A percentile compares a stretch with the other conserved stretches of the same genome.
Conservation (phyloP, 2,888 invertebrate species). For the Dynastes tityus region DNA sequence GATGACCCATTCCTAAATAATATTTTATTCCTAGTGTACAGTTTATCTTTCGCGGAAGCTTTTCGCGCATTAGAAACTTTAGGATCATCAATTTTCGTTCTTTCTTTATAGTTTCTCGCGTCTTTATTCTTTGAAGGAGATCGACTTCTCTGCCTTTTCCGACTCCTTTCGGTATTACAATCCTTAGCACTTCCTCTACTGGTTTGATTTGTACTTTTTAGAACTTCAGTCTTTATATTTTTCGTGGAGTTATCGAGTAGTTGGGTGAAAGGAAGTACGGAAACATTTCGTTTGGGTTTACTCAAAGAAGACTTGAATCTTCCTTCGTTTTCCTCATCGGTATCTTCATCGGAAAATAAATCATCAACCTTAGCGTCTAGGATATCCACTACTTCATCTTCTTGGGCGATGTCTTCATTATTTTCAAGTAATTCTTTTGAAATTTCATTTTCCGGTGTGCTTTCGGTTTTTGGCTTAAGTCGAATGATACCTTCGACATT, state of each 20-base stretch:
- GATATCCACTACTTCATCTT: conserved; percentile 60
- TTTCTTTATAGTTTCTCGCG: conserved; percentile 9
- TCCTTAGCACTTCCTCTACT: conserved; percentile 27
- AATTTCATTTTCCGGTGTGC: conserved; percentile 45
- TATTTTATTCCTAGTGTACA: conserved; percentile 39
- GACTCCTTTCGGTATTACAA: conserved; percentile 27
- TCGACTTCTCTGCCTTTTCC: conserved; percentile 43
- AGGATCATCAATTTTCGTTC: conserved; percentile 24
- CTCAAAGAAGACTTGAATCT: conserved; percentile 64
- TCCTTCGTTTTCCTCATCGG: conserved; percentile 68
- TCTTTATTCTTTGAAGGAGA: conserved; percentile 40
- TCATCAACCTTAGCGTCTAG: conserved; percentile 64
- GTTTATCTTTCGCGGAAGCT: conserved; percentile 41
- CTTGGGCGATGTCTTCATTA: conserved; percentile 50
- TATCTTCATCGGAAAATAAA: conserved; percentile 69
- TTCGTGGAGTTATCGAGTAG: conserved; percentile 52
- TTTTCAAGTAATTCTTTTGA: conserved; percentile 45
- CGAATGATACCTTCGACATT: conserved; percentile 72
- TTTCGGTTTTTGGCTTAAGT: conserved; percentile 64
- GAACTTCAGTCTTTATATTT: conserved; percentile 40
- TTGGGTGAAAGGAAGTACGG: conserved; percentile 55
- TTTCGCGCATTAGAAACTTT: conserved; percentile 30
- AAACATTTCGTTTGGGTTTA: conserved; percentile 46
- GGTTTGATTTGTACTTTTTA: conserved; percentile 40
- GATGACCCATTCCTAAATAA: conserved; percentile 41